Base-by-base conservation (phyloP, 2,113 vertebrate species). In the Callorhinus ursinus region DNA sequence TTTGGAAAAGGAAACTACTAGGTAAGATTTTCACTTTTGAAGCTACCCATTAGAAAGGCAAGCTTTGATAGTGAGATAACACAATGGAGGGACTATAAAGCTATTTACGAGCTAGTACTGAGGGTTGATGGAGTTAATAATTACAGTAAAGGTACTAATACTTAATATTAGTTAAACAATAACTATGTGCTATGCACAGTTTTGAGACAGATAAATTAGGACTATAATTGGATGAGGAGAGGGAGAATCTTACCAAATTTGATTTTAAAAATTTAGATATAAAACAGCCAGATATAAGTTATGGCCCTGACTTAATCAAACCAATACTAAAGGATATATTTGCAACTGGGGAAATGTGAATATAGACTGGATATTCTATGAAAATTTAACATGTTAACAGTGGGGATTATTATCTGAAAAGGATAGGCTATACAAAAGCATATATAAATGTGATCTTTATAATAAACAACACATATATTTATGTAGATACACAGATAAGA, bases 211-310 rank as follows among this genome's bases (percentile, higher is more conserved):
- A 28, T 72, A 93, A 85, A 21, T 88, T 88, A 72, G 16, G 2
- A 49, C 22, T 83, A 31, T 69, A 91, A 90, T 61, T 77, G 9
- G 5, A 76, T 74, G 15, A 24, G 16, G 15, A 31, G 12, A 5
- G 24, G 22, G 16, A 31, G 36, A 86, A 4, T 69, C 69, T 74
- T 69, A 61, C 49, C 22, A 86, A 61, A 89, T 51, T 81, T 87
- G 12, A 82, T 92, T 92, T 97, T 4, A 57, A 93, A 96, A 94
- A 87, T 63, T 76, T 77, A 77, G 53, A 71, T 12, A 74, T 5
- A 86, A 96, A 94, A 74, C 18, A 92, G 12, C 13, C 8, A 74
- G n/a, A 69, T 46, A 82, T 10, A 72, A 91, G 6, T 5, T 18
- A 55, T 4, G 0, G 26, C 11, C 15, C 18, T 89, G 18, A 94